Percentiles rank a stretch among this genome's conserved stretches.
phyloP scores from a whole-genome alignment of 2,888 invertebrate genomes.

The Acholoe squamosa region DNA sequence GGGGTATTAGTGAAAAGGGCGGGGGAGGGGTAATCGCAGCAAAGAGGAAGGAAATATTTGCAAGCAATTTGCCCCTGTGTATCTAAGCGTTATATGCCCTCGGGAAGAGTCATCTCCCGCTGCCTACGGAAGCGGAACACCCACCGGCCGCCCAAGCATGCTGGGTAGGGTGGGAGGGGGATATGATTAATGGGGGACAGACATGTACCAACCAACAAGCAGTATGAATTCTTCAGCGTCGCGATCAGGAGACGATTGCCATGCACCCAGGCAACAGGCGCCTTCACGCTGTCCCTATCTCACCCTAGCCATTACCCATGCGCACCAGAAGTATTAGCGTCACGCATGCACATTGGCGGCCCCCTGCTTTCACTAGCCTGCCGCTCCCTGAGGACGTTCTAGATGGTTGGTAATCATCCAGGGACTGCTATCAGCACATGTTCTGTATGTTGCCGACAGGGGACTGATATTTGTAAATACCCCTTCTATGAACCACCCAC shows the following conservation, averaged over 20 bases:
- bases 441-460: too few relatives aligned
- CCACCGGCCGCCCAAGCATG: not conserved
- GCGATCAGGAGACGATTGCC: not conserved
- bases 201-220: constrained; percentile 3
- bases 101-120: not conserved
- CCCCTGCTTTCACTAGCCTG: not conserved
- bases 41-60: not conserved
- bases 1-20: too few relatives aligned
- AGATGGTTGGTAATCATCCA: not conserved
- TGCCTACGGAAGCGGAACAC: not conserved
- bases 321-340: not conserved
- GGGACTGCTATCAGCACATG: not conserved
- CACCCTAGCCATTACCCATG: not conserved
- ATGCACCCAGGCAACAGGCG: constrained; percentile 12
- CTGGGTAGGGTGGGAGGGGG: not conserved
- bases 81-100: constrained; percentile 9
- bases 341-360: not conserved
- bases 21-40: not conserved
- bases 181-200: constrained; percentile 21
- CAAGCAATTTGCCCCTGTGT: not conserved
- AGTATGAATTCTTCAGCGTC: constrained; percentile 22
- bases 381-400: too few relatives aligned
- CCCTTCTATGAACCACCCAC: too few relatives aligned
- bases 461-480: too few relatives aligned
- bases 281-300: not conserved